A percentile compares a stretch with the other conserved stretches of the same genome.
phyloP scores from a whole-genome alignment of 2,888 invertebrate genomes.

The Andrena chrysosceles region DNA sequence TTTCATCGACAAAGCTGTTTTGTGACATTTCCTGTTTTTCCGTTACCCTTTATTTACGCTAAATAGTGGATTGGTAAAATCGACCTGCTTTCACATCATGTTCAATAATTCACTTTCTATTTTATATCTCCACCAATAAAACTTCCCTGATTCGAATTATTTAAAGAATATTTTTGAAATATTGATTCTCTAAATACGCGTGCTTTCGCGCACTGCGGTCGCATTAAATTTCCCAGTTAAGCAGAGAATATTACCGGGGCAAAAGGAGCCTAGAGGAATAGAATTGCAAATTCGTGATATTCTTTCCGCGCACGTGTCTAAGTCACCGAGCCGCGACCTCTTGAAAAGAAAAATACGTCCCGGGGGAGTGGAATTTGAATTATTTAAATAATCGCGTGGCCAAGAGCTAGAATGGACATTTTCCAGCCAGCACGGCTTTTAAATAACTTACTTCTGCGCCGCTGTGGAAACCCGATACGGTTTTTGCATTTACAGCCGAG shows the following conservation, averaged over 20 bases:
- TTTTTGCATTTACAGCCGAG: constrained; percentile 32
- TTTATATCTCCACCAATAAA: too few relatives aligned
- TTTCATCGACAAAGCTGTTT: too few relatives aligned
- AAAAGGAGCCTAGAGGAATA: background rate
- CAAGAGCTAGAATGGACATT: constrained; percentile 28
- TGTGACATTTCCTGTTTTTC: too few relatives aligned
- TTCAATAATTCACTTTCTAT: too few relatives aligned
- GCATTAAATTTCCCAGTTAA: constrained; percentile 1
- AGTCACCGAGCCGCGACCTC: constrained; percentile 16
- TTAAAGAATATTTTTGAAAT: background rate
- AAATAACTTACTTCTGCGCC: constrained; percentile 50
- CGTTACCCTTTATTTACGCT: too few relatives aligned
- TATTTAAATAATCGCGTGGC: constrained; percentile 51
- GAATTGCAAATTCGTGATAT: constrained; percentile 41
- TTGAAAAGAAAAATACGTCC: constrained; percentile 22
- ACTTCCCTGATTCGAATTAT: background rate
- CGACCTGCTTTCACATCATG: too few relatives aligned
- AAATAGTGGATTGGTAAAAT: too few relatives aligned
- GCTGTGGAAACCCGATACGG: constrained; percentile 22
- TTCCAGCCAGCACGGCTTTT: constrained; percentile 31
- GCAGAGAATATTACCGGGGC: background rate
- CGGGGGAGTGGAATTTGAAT: constrained; percentile 23
- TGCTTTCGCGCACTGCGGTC: too few relatives aligned
- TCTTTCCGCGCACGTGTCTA: constrained; percentile 3
- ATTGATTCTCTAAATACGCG: background rate